A percentile compares a stretch with the other conserved stretches of the same genome.
phyloP scores from a whole-genome alignment of 2,888 invertebrate species.

The Clistopyga incitator region DNA sequence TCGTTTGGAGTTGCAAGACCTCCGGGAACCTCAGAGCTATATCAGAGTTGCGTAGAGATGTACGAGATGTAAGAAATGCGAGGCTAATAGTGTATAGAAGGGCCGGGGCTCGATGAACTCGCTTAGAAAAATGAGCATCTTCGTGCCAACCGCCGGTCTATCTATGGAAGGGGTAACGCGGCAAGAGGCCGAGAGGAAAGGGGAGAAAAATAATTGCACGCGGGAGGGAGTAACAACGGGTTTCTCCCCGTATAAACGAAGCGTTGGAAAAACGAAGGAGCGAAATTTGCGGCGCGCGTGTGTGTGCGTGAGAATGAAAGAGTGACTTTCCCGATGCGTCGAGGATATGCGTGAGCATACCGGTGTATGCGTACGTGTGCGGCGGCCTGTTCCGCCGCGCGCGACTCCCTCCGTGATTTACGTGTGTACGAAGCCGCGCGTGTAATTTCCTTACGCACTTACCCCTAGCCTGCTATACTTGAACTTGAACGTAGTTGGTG shows the following conservation, averaged over 20 bases:
- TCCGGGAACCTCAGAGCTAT: conserved; percentile 18
- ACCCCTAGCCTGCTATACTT: conserved; percentile 23
- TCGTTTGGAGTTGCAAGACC: too few relatives aligned
- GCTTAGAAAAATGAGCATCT: conserved; percentile 63
- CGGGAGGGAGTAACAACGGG: conserved; percentile 79
- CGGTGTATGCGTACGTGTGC: conserved; percentile 12
- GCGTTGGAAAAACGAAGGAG: conserved; percentile 36
- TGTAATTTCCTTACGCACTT: conserved; percentile 68
- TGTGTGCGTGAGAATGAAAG: conserved; percentile 11
- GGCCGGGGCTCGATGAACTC: conserved; percentile 61
- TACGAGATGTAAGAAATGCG: conserved; percentile 40
- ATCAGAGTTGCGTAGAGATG: not conserved
- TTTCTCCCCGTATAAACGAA: conserved; percentile 68
- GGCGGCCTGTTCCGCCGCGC: conserved; percentile 59
- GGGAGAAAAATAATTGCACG: conserved; percentile 76
- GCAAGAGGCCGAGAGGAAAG: conserved; percentile 51
- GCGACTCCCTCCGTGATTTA: conserved; percentile 61
- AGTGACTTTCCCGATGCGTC: conserved; percentile 6
- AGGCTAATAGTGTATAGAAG: conserved; percentile 24
- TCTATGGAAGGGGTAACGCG: conserved; percentile 13
- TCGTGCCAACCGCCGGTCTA: conserved; percentile 14
- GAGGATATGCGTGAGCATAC: not conserved
- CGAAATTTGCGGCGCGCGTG: conserved; percentile 52
- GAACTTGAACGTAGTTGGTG: conserved; percentile 26
- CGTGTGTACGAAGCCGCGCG: conserved; percentile 64